phyloP scores from a whole-genome alignment of 2,888 invertebrate species.

The Cheilosia variabilis region DNA sequence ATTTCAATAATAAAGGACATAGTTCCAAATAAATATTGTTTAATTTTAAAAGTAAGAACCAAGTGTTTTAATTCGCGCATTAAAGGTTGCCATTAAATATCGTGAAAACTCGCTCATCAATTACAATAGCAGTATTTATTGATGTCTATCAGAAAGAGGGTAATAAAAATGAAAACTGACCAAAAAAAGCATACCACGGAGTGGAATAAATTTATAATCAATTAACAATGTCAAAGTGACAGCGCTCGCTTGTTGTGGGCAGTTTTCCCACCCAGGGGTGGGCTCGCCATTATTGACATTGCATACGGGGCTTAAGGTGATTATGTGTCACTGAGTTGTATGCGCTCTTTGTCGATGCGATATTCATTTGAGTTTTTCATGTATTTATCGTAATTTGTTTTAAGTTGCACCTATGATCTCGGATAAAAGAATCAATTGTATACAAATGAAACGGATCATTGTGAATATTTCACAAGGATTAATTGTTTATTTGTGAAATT shows the following conservation, averaged over 20 bases:
- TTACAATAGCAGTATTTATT: conserved; percentile 42
- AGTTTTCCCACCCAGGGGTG: neutral
- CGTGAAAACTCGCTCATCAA: conserved; percentile 45
- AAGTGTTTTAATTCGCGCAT: no score
- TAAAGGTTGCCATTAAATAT: conserved; percentile 52
- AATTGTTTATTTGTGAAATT: conserved; percentile 50
- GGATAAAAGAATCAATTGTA: conserved; percentile 64
- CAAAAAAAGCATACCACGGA: neutral
- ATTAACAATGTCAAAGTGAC: conserved; percentile 64
- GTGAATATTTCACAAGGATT: conserved; percentile 49
- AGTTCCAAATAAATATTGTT: no score
- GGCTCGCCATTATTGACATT: conserved; percentile 54
- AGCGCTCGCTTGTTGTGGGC: neutral
- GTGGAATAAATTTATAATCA: conserved; percentile 63
- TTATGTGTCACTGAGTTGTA: conserved; percentile 56
- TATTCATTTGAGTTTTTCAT: conserved; percentile 21
- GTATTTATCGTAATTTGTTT: conserved; percentile 56
- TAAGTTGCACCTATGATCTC: conserved; percentile 62
- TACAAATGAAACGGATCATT: conserved; percentile 55
- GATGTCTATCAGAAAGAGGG: conserved; percentile 38
- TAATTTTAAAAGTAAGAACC: no score
- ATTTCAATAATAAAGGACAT: no score
- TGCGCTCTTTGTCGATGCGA: conserved; percentile 26
- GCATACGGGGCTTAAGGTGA: conserved; percentile 56
- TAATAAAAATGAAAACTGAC: conserved; percentile 5